A percentile compares a stretch with the other conserved stretches of the same genome.
Evolutionary conservation across 2,797 vertebrate species (phyloP).

Genomic region (Spea hammondii): DNA sequence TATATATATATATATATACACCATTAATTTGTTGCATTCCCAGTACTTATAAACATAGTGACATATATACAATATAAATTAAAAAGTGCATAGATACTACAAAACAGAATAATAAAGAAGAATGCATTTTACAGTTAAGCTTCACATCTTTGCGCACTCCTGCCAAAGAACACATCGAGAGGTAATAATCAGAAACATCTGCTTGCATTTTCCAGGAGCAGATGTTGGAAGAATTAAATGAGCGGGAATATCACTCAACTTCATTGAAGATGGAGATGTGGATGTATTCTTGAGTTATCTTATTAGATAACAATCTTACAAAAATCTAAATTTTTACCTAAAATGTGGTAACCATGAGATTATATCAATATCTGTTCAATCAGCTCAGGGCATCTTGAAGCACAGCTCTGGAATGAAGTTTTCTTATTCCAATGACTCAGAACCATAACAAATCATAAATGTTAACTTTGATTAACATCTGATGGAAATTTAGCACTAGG

Average conservation of each 20-base stretch:
- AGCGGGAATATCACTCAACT: constrained; percentile 55
- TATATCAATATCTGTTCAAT: too few relatives aligned
- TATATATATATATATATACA: too few relatives aligned
- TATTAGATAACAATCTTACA: neutral
- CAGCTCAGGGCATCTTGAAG: too few relatives aligned
- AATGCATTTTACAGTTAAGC: constrained; percentile 20
- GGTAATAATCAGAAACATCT: constrained; percentile 65
- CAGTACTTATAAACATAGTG: too few relatives aligned
- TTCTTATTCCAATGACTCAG: too few relatives aligned
- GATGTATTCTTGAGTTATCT: constrained; percentile 48
- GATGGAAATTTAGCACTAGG: too few relatives aligned
- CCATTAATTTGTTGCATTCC: too few relatives aligned
- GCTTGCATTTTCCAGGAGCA: constrained; percentile 62
- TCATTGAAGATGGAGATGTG: constrained; percentile 53
- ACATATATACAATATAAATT: neutral
- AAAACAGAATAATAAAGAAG: constrained; percentile 1
- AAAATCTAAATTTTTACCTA: neutral
- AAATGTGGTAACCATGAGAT: neutral
- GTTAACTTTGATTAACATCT: too few relatives aligned
- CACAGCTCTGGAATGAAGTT: too few relatives aligned
- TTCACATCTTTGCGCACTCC: constrained; percentile 41
- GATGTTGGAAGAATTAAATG: constrained; percentile 65
- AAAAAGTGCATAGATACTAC: neutral
- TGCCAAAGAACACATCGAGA: constrained; percentile 53
- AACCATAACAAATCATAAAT: too few relatives aligned